Conservation (phyloP, 1,140 invertebrate genomes). For the Zaprionus ghesquierei region DNA sequence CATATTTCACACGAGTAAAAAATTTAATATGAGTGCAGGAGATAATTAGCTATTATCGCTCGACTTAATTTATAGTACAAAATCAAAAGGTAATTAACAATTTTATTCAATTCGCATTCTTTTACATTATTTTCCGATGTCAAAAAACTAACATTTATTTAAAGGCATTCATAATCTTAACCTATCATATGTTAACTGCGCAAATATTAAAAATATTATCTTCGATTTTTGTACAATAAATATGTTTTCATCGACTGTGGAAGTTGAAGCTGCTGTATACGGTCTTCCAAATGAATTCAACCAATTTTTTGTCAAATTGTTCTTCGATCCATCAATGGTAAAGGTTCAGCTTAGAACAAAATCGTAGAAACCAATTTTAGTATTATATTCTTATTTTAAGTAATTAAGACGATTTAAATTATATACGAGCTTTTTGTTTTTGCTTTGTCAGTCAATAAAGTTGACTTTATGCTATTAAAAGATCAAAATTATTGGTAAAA, state of each 20-base stretch:
- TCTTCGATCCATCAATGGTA: slow-evolving; percentile 97
- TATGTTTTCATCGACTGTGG: slow-evolving; percentile 97
- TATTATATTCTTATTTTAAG: too few relatives aligned
- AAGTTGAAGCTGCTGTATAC: slow-evolving; percentile 93
- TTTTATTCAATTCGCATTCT: slow-evolving; percentile 47
- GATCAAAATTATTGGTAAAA: too few relatives aligned
- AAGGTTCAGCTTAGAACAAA: slow-evolving; percentile 93
- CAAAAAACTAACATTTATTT: slow-evolving; percentile 67
- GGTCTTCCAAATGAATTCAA: slow-evolving; percentile 92
- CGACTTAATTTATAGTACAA: slow-evolving; percentile 58
- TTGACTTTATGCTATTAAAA: too few relatives aligned
- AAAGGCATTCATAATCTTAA: slow-evolving; percentile 66
- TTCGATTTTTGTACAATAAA: slow-evolving; percentile 92
- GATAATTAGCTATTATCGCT: slow-evolving; percentile 50
- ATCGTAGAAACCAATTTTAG: background rate
- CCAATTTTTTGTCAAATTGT: slow-evolving; percentile 96
- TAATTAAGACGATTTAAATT: too few relatives aligned
- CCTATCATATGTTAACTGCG: slow-evolving; percentile 58
- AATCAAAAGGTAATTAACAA: slow-evolving; percentile 46
- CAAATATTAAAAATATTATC: slow-evolving; percentile 76
- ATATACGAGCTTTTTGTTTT: too few relatives aligned
- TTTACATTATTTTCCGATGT: slow-evolving; percentile 51
- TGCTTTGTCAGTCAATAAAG: too few relatives aligned
- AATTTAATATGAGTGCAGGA: slow-evolving; percentile 50
- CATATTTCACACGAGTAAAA: slow-evolving; percentile 42